These are phyloP conservation scores for Tapirus indicus DNA, from an alignment of 2,797 vertebrate species.

Conservation along the genomic window DNA sequence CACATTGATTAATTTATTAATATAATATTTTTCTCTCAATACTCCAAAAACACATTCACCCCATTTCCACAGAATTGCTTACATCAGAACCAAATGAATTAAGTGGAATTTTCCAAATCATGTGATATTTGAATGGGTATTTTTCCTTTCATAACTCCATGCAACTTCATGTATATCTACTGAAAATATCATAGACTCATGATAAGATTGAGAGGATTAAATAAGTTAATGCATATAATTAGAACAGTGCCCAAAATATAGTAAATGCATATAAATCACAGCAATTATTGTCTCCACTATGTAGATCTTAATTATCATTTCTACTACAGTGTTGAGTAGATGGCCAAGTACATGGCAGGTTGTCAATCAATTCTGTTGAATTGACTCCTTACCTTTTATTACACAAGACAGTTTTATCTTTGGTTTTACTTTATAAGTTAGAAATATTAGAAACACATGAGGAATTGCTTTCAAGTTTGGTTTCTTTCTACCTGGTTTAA, in stretches of 20 bases:
- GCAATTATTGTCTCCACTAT: background rate
- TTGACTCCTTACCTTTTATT: background rate
- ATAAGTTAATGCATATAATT: background rate
- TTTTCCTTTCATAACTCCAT: background rate
- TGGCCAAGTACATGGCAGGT: background rate
- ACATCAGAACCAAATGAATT: background rate
- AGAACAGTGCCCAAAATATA: background rate
- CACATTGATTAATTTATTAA: background rate
- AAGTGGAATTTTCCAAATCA: background rate
- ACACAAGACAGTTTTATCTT: background rate
- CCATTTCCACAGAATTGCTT: background rate
- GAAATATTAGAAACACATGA: conserved; percentile 44
- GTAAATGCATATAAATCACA: background rate
- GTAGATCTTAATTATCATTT: background rate
- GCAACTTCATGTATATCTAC: background rate
- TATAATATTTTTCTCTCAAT: background rate
- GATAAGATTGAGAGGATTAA: background rate
- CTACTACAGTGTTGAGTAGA: background rate
- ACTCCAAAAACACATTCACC: background rate
- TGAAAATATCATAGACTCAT: background rate
- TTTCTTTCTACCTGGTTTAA: background rate
- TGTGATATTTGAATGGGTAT: background rate
- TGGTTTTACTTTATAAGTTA: conserved; percentile 30
- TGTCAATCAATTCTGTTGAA: background rate
- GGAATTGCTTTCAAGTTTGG: background rate